Percentiles rank a stretch among this genome's conserved stretches.
phyloP scores from a whole-genome alignment of 2,797 vertebrate species.

The Enteromius thamalakanensis region DNA sequence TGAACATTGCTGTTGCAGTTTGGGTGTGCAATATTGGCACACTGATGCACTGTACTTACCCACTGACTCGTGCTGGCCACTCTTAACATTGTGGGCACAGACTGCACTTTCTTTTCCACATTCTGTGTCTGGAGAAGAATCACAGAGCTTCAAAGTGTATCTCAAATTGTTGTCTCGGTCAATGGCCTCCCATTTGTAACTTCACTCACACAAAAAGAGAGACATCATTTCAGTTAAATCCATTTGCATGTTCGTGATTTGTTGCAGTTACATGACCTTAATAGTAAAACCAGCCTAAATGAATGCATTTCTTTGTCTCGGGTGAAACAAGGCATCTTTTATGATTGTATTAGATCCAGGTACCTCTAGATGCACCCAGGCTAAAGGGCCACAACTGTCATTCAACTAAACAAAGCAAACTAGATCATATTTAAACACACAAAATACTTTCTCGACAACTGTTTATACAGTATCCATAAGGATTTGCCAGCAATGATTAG shows the following conservation, averaged over 20 bases:
- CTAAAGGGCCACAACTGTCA: conserved; percentile 9
- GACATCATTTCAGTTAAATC: background rate
- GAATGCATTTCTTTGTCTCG: background rate
- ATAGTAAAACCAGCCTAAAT: background rate
- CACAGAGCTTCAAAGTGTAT: conserved; percentile 88
- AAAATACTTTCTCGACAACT: background rate
- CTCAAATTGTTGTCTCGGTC: conserved; percentile 79
- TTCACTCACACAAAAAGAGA: conserved; percentile 69
- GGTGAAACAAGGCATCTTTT: background rate
- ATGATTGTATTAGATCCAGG: background rate
- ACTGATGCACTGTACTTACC: conserved; percentile 80
- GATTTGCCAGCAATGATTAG: background rate
- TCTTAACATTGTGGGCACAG: conserved; percentile 73
- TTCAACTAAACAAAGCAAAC: background rate
- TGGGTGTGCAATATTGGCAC: background rate
- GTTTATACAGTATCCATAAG: background rate
- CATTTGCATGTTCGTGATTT: background rate
- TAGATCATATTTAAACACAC: background rate
- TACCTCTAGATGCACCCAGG: background rate
- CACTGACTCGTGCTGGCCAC: conserved; percentile 68
- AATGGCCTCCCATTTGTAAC: conserved; percentile 91
- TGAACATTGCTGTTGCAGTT: background rate
- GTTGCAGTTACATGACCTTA: background rate
- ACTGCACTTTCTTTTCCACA: conserved; percentile 79
- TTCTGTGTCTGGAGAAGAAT: conserved; percentile 65